Evolutionary conservation across 2,888 invertebrate genomes (phyloP).

Genomic region (Tridacna gigas): DNA sequence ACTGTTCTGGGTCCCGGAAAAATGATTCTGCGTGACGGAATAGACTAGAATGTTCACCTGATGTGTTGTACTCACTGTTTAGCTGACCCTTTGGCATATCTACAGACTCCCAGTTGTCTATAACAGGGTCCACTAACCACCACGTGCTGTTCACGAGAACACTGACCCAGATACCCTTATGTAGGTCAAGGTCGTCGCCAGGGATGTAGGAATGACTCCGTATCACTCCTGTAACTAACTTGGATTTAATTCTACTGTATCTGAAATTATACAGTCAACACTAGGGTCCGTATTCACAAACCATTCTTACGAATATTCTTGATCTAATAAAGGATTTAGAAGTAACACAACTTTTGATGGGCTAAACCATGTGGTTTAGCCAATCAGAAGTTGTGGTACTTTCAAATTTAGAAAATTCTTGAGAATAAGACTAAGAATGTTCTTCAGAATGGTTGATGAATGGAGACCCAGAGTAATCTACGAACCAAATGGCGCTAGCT

Average conservation of each 20-base stretch:
- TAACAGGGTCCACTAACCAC: constrained; percentile 52
- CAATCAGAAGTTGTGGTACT: too few species aligned
- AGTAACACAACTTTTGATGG: too few species aligned
- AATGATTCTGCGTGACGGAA: constrained; percentile 28
- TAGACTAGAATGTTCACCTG: constrained; percentile 7
- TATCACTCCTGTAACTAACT: constrained; percentile 48
- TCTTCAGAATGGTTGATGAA: too few species aligned
- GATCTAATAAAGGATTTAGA: too few species aligned
- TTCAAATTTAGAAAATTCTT: too few species aligned
- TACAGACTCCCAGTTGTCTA: constrained; percentile 9
- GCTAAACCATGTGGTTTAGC: too few species aligned
- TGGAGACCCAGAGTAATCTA: too few species aligned
- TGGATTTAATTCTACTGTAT: constrained; percentile 50
- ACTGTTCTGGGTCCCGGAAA: constrained; percentile 58
- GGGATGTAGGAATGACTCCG: constrained; percentile 42
- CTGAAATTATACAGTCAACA: constrained; percentile 37
- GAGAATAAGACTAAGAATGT: too few species aligned
- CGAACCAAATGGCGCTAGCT: too few species aligned
- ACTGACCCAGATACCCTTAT: constrained; percentile 53
- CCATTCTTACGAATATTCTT: too few species aligned
- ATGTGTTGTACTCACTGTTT: not conserved
- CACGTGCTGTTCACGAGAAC: constrained; percentile 53
- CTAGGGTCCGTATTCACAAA: not conserved
- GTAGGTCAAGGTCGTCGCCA: constrained; percentile 27
- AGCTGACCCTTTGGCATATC: not conserved